A percentile compares a stretch with the other conserved stretches of the same genome.
Conservation (phyloP, 2,113 vertebrate species). For the Donacobius atricapilla region DNA sequence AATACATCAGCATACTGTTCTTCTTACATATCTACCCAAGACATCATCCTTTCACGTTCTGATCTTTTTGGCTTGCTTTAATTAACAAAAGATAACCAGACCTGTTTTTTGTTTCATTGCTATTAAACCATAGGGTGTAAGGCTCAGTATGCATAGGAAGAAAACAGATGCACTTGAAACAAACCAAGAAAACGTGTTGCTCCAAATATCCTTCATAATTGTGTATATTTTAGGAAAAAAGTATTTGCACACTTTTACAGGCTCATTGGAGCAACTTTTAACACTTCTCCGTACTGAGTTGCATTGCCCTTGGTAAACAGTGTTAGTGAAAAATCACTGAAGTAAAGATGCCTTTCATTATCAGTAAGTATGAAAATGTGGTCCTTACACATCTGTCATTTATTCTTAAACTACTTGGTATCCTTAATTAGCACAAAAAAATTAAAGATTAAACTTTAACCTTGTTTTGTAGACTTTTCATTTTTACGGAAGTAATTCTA, state of each 20-base stretch:
- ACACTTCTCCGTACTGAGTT: not conserved
- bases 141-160: not conserved
- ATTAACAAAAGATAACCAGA: not conserved
- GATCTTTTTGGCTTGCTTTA: not conserved
- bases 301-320: not conserved
- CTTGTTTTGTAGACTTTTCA: not conserved
- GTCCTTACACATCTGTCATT: not conserved
- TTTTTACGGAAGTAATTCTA: not conserved
- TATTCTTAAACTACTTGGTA: not conserved
- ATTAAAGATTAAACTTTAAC: not conserved
- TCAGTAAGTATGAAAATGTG: not conserved
- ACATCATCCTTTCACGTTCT: not conserved
- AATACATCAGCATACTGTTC: not conserved
- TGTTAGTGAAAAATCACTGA: not conserved
- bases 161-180: not conserved
- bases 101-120: not conserved
- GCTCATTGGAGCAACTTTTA: not conserved
- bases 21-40: not conserved
- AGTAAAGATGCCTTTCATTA: not conserved
- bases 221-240: not conserved
- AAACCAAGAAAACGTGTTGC: not conserved
- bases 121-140: not conserved
- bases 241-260: not conserved
- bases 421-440: not conserved
- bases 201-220: not conserved